Evolutionary conservation across 2,888 invertebrate genomes (phyloP), one percentile per base, ranked within the genome.

Genomic region (Palloptera scutellata): DNA sequence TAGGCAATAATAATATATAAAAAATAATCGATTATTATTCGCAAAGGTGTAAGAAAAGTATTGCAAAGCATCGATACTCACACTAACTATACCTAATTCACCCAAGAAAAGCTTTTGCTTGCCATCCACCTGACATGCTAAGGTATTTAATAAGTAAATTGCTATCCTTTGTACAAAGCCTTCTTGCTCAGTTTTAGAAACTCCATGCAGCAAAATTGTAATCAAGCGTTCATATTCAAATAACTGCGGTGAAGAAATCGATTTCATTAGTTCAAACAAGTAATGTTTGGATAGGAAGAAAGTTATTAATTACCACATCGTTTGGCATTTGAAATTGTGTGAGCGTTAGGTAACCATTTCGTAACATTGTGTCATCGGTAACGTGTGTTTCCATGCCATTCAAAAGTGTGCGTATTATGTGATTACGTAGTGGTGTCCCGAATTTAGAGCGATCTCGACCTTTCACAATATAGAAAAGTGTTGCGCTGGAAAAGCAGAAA

Each of bases 61-160:
- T 30, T 30, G 6, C 30, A 30, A 30, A 55, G 20, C 15, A 61
- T 40, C 40, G 51, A 53, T 71, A 86, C 88, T 87, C 85, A 93
- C 93, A 84, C 88, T 88, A 78, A 94, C 93, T 57, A 96, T 96
- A 67, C 96, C 96, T 65, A 95, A 87, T 84, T 94, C 92, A 58
- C 98, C 98, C 43, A 98, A 88, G 78, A 96, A 90, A 60, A 92
- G 89, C 83, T 98, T 98, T 83, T 98, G 96, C 67, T 89, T 88
- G 20, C 96, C 96, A 81, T 97, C 96, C 10, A 98, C 97, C 86
- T 97, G 97, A 84, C 98, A 98, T 8, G 98, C 97, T 74, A 98
- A 87, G 0, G 96, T 95, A 86, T 98, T 98, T 65, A 98, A 88
- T 74, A 98, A 87, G 85, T 96, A 97, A 76, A 98, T 96, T 20